Evolutionary conservation across 1,140 invertebrate species (phyloP).

Genomic region (Calosoma granatense): DNA sequence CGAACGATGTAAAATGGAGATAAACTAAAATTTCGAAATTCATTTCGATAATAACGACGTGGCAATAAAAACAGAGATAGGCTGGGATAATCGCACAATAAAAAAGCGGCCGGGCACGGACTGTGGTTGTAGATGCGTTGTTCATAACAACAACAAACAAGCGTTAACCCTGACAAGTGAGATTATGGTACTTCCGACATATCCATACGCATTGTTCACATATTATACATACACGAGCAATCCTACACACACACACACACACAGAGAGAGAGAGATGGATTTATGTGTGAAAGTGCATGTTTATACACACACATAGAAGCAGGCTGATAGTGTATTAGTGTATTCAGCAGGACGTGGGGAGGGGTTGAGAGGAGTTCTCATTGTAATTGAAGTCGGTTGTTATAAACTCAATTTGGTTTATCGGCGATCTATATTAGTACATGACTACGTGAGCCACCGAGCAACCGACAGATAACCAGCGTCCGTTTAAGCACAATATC

Average conservation of each 20-base stretch:
- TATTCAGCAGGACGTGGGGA: too few relatives aligned
- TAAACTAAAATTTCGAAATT: background rate
- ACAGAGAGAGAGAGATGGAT: background rate
- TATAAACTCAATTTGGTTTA: slow-evolving; percentile 5
- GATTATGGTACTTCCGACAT: too few relatives aligned
- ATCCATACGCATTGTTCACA: too few relatives aligned
- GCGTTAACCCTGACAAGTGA: background rate
- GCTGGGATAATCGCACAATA: background rate
- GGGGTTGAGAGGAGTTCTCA: background rate
- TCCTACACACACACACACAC: background rate
- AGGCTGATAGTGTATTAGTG: too few relatives aligned
- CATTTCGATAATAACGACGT: background rate
- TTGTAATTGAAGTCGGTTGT: slow-evolving; percentile 6
- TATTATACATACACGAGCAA: too few relatives aligned
- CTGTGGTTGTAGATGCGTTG: background rate
- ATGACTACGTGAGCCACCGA: background rate
- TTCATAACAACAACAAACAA: background rate
- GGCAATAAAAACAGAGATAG: background rate
- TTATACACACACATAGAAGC: too few relatives aligned
- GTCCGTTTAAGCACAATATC: slow-evolving; percentile 8
- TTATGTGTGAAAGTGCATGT: too few relatives aligned
- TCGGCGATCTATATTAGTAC: slow-evolving; percentile 5
- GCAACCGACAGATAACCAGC: background rate
- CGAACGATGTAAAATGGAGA: background rate
- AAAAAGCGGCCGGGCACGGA: background rate